Base-by-base conservation (phyloP, 2,888 invertebrate species). In the Podotricha telesiphe region DNA sequence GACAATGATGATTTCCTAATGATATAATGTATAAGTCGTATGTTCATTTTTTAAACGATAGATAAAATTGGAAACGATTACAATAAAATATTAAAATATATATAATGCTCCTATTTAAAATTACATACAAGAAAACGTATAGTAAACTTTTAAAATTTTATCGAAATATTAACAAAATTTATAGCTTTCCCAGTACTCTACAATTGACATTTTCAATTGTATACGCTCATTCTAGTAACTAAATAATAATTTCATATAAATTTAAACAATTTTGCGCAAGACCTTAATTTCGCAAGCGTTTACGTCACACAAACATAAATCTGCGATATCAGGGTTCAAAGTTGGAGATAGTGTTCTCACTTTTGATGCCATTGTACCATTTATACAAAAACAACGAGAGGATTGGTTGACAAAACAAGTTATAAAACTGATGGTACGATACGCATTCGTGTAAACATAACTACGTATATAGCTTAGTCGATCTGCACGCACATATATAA, bases 321-420 rank as follows among this genome's bases (percentile, higher is more conserved):
- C 59, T 65, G 17, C 64, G 58, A 71, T 76, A 76, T 74, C 76
- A 61, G 20, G 70, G 76, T 71, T 74, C 75, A 75, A 73, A 76
- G 75, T 73, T 74, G 69, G 67, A 64, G 75, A 75, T 75, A 74
- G 70, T 45, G 63, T 67, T 59, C 66, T 69, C 61, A 70, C 72
- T 67, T 64, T 67, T 69, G 69, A 72, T 71, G 71, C 68, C 68
- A 71, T 70, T 73, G 74, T 68, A 69, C 68, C 64, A 65, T 53
- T 67, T 71, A 65, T 68, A 69, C 68, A 62, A 73, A 68, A 72
- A 73, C 68, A 69, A 65, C 65, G 53, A 47, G 28, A 45, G 55
- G 42, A 56, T 67, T 61, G 63, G 48, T 50, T 63, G 51, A 67
- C 56, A 63, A 59, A 63, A 70, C 34, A 58, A 34, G 48, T 68